These are phyloP conservation scores for Semotilus atromaculatus DNA, from an alignment of 2,797 vertebrate species.

Conservation along the genomic window DNA sequence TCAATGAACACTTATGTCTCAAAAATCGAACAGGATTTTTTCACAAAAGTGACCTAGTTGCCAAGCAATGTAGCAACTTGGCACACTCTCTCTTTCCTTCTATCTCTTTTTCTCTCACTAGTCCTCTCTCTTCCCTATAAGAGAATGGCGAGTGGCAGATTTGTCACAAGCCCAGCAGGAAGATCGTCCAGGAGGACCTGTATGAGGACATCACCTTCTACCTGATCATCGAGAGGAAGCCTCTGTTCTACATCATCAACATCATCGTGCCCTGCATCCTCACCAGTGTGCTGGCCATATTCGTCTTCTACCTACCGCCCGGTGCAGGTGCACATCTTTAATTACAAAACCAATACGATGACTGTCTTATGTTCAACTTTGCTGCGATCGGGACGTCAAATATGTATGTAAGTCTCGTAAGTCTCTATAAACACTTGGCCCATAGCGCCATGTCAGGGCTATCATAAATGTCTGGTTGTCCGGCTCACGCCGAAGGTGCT, in stretches of 20 bases:
- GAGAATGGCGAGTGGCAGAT: slow-evolving; percentile 93
- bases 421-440: too few species aligned
- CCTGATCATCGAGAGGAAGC: slow-evolving; percentile 89
- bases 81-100: slow-evolving; percentile 6
- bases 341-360: not conserved
- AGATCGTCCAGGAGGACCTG: slow-evolving; percentile 78
- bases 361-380: not conserved
- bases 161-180: slow-evolving; percentile 83
- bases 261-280: slow-evolving; percentile 92
- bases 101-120: slow-evolving; percentile 11
- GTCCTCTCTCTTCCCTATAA: slow-evolving; percentile 60
- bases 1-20: too few species aligned
- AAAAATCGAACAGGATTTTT: too few species aligned
- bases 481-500: too few species aligned
- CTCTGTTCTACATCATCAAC: slow-evolving; percentile 91
- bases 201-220: slow-evolving; percentile 89
- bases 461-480: too few species aligned
- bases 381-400: too few species aligned
- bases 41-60: not conserved
- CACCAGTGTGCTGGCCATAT: slow-evolving; percentile 89
- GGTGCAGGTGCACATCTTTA: slow-evolving; percentile 82
- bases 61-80: slow-evolving; percentile 13
- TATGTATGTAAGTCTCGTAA: too few species aligned
- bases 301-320: slow-evolving; percentile 91
- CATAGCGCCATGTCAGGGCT: too few species aligned